Evolutionary conservation across 2,113 vertebrate species (phyloP).

Genomic region (Anser cygnoides): DNA sequence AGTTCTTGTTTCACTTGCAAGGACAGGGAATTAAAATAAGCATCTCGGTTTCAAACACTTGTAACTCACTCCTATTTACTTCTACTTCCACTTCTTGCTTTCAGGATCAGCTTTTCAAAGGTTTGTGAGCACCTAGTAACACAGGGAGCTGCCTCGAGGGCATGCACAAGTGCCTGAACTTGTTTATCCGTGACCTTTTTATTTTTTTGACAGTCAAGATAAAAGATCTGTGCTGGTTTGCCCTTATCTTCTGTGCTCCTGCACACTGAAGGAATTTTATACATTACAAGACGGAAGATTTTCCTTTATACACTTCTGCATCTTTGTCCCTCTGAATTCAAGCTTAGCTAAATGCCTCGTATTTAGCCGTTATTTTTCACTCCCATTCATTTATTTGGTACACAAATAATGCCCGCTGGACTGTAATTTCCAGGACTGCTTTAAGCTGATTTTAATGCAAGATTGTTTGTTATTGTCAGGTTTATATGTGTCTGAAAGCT

Average conservation of each 20-base stretch:
- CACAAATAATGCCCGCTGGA: background rate
- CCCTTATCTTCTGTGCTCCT: background rate
- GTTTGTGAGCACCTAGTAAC: background rate
- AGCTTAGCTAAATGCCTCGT: background rate
- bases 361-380: background rate
- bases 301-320: background rate
- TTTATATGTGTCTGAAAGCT: background rate
- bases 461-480: background rate
- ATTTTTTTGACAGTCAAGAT: background rate
- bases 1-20: background rate
- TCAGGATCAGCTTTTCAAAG: background rate
- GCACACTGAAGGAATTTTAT: background rate
- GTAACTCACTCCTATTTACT: background rate
- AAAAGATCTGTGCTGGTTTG: background rate
- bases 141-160: background rate
- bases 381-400: background rate
- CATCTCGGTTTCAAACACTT: background rate
- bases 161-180: background rate
- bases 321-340: background rate
- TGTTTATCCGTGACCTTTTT: background rate
- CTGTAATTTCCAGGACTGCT: background rate
- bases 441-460: background rate
- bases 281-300: background rate
- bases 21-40: background rate
- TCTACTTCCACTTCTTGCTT: background rate